A percentile compares a stretch with the other conserved stretches of the same genome.
Conservation (phyloP, 2,888 invertebrate genomes). For the Drosophila emarginata region DNA sequence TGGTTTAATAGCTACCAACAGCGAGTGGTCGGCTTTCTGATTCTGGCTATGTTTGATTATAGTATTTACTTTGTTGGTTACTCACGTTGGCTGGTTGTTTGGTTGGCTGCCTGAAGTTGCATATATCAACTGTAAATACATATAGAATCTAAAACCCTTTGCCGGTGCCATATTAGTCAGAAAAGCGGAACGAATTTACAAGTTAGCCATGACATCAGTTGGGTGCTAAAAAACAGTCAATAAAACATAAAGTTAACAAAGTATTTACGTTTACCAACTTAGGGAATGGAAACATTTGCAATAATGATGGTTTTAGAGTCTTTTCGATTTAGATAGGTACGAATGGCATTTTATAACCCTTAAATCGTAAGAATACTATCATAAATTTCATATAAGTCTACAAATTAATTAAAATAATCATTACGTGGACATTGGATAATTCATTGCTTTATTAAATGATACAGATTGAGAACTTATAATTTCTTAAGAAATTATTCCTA, state of each 20-base stretch:
- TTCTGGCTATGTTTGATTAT: constrained; percentile 35
- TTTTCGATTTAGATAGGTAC: too few species aligned
- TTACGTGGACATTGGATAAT: too few species aligned
- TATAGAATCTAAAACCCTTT: neutral
- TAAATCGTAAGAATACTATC: too few species aligned
- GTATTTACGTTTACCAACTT: too few species aligned
- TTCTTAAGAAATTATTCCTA: too few species aligned
- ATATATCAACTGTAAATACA: neutral
- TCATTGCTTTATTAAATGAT: too few species aligned
- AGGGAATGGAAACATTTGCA: too few species aligned
- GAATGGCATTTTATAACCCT: too few species aligned
- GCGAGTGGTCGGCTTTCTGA: constrained; percentile 46
- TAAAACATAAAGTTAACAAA: neutral
- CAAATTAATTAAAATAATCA: too few species aligned
- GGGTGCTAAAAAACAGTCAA: neutral
- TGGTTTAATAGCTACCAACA: constrained; percentile 67
- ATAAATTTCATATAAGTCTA: too few species aligned
- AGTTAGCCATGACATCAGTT: neutral
- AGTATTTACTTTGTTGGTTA: constrained; percentile 23
- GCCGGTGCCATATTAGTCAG: constrained; percentile 59
- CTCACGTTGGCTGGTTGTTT: neutral
- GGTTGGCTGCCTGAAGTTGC: neutral
- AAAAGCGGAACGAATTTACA: constrained; percentile 51
- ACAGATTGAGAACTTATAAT: too few species aligned
- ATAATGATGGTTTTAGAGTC: too few species aligned